These are phyloP conservation scores for Opisthocomus hoazin DNA, from an alignment of 2,113 vertebrate species.

Conservation along the genomic window DNA sequence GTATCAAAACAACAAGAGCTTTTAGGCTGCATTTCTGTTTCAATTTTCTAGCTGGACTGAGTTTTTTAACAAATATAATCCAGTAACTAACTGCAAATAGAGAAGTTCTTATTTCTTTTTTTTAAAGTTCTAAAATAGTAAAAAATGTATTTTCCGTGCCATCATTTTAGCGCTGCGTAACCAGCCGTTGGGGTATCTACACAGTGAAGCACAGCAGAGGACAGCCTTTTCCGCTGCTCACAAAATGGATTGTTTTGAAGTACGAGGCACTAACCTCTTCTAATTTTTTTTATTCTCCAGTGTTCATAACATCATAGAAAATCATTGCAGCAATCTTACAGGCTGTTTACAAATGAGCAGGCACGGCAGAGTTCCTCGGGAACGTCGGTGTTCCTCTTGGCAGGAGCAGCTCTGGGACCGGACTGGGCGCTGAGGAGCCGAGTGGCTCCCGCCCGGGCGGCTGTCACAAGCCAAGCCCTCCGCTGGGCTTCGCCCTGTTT, in stretches of 20 bases:
- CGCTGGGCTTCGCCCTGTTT: not conserved
- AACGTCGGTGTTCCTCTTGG: not conserved
- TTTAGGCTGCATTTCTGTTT: not conserved
- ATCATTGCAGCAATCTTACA: not conserved
- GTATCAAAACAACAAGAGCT: not conserved
- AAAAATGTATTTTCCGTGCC: not conserved
- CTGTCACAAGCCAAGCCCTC: not conserved
- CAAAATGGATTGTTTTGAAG: not conserved
- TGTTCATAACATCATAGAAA: not conserved
- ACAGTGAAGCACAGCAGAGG: not conserved
- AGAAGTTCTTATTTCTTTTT: not conserved
- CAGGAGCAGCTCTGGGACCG: no score
- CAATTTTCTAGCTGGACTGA: not conserved
- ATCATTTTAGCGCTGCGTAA: not conserved
- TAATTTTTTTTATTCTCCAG: not conserved
- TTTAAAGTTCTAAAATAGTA: not conserved
- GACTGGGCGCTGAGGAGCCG: not conserved
- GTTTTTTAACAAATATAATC: not conserved
- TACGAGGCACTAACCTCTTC: not conserved
- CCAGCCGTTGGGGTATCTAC: not conserved
- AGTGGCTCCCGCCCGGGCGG: not conserved
- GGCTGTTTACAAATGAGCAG: not conserved
- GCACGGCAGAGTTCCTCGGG: not conserved
- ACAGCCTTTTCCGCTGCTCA: not conserved
- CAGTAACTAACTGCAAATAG: not conserved